Conservation (phyloP, 2,888 invertebrate genomes). For the Protula sp. region DNA sequence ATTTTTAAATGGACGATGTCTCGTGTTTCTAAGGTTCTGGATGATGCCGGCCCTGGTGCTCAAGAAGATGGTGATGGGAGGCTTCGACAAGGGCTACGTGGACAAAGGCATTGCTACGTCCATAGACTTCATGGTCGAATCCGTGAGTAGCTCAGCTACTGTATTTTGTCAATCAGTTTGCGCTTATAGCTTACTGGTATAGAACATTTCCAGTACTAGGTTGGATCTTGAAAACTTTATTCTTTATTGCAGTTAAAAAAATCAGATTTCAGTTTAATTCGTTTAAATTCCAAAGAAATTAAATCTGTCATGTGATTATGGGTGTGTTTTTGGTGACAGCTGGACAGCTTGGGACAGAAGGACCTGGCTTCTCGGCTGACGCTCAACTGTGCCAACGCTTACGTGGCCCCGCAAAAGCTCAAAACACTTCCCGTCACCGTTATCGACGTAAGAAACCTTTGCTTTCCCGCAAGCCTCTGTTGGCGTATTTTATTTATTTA, state of each 20-base stretch:
- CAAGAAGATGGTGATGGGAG: slow-evolving; percentile 84
- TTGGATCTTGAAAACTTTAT: too few species aligned
- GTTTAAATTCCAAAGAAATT: too few species aligned
- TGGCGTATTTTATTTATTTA: background rate
- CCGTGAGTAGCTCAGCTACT: slow-evolving; percentile 8
- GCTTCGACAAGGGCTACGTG: slow-evolving; percentile 65
- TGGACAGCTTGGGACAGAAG: slow-evolving; percentile 74
- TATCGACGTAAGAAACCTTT: slow-evolving; percentile 66
- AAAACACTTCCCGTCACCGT: slow-evolving; percentile 68
- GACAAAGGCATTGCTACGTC: slow-evolving; percentile 76
- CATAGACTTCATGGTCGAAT: slow-evolving; percentile 83
- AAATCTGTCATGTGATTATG: background rate
- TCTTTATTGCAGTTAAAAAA: too few species aligned
- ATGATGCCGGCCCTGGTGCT: slow-evolving; percentile 75
- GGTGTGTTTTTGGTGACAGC: slow-evolving; percentile 57
- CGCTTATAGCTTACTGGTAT: too few species aligned
- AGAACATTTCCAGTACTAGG: too few species aligned
- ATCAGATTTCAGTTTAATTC: too few species aligned
- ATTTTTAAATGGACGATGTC: too few species aligned
- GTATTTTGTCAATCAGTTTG: too few species aligned
- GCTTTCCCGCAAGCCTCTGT: too few species aligned
- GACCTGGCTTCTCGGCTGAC: slow-evolving; percentile 82
- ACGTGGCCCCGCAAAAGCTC: slow-evolving; percentile 72
- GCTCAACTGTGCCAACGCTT: slow-evolving; percentile 74
- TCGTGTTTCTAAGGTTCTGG: slow-evolving; percentile 75